phyloP scores from a whole-genome alignment of 2,888 invertebrate species.

The Drosophila tanythrix region DNA sequence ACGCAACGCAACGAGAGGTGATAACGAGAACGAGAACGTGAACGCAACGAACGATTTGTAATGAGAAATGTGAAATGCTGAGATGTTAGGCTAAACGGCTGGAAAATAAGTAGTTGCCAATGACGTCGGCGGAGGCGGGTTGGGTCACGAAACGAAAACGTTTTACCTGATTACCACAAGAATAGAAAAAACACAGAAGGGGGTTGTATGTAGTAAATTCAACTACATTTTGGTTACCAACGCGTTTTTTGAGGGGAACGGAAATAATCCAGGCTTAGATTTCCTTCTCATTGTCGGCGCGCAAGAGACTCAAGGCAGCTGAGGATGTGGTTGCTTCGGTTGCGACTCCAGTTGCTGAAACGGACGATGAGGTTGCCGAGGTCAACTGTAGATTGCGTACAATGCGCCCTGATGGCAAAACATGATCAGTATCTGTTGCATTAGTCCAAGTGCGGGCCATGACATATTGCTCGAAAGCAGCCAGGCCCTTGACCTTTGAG shows the following conservation, averaged over 20 bases:
- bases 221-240: constrained; percentile 51
- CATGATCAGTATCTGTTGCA: constrained; percentile 63
- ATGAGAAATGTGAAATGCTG: constrained; percentile 42
- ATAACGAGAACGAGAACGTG: constrained; percentile 51
- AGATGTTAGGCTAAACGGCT: constrained; percentile 58
- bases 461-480: constrained; percentile 71
- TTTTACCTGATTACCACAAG: constrained; percentile 70
- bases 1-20: constrained; percentile 57
- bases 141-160: constrained; percentile 44
- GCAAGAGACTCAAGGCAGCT: constrained; percentile 41
- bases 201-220: constrained; percentile 20
- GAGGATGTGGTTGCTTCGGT: constrained; percentile 37
- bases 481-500: constrained; percentile 59
- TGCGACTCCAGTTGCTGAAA: constrained; percentile 10
- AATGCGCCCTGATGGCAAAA: constrained; percentile 70
- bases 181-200: constrained; percentile 32
- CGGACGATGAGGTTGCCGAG: constrained; percentile 17
- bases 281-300: constrained; percentile 60
- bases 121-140: constrained; percentile 34
- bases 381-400: constrained; percentile 60
- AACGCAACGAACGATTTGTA: constrained; percentile 48
- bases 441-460: constrained; percentile 71
- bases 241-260: constrained; percentile 17
- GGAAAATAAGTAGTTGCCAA: constrained; percentile 27
- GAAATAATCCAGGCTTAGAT: constrained; percentile 50